Evolutionary conservation across 2,113 vertebrate species (phyloP).

Genomic region (Archilochus colubris): DNA sequence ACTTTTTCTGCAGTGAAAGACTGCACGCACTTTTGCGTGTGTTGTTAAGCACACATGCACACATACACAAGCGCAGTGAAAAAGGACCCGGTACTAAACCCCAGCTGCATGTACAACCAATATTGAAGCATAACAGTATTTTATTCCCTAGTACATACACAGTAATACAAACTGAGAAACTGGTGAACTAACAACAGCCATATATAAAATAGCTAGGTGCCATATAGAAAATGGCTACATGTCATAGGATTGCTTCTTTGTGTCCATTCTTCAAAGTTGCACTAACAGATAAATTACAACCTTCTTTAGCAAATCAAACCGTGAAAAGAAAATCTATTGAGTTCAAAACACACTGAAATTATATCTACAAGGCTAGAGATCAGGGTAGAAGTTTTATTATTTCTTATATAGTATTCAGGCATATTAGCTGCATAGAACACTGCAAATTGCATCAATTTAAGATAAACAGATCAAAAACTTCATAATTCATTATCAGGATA

Average conservation of each 20-base stretch:
- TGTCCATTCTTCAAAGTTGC: background rate
- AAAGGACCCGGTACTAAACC: background rate
- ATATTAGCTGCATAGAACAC: background rate
- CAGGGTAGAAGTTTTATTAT: slow-evolving; percentile 15
- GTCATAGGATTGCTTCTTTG: background rate
- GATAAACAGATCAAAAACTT: background rate
- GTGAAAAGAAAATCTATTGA: background rate
- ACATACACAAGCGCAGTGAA: background rate
- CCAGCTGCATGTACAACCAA: background rate
- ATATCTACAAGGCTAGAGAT: background rate
- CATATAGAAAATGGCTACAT: background rate
- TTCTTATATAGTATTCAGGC: background rate
- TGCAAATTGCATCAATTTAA: background rate
- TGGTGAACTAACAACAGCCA: background rate
- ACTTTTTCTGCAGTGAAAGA: background rate
- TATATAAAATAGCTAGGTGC: background rate
- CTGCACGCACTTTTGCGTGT: background rate
- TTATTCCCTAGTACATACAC: background rate
- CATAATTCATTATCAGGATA: background rate
- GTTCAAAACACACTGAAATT: slow-evolving; percentile 43
- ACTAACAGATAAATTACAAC: background rate
- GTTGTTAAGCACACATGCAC: background rate
- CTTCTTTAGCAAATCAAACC: slow-evolving; percentile 1
- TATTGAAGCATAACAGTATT: background rate
- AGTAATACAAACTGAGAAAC: background rate